phyloP scores from a whole-genome alignment of 2,888 invertebrate genomes.

The Pterostichus niger region DNA sequence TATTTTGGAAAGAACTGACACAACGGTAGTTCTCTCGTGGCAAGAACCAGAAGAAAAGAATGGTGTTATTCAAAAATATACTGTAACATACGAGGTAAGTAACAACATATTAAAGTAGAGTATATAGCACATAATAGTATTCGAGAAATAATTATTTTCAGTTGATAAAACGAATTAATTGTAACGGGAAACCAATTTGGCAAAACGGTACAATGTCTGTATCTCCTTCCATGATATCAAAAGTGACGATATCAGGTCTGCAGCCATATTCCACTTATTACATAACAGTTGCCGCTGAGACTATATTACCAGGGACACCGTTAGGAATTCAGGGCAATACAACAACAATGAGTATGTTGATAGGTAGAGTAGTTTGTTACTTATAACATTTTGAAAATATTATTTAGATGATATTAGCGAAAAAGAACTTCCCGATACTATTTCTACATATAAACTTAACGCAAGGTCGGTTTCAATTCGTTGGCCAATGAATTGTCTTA shows the following conservation, averaged over 20 bases:
- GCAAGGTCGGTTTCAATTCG: background rate
- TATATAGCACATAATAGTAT: no score
- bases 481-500: slow-evolving; percentile 42
- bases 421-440: slow-evolving; percentile 35
- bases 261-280: slow-evolving; percentile 20
- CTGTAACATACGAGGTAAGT: no score
- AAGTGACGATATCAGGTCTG: background rate
- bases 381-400: background rate
- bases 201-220: background rate
- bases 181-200: background rate
- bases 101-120: no score
- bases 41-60: no score
- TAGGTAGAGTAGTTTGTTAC: background rate
- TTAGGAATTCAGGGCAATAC: background rate
- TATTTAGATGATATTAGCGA: slow-evolving; percentile 15
- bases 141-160: background rate
- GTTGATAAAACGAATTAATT: slow-evolving; percentile 9
- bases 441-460: background rate
- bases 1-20: background rate
- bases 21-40: background rate
- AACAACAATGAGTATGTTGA: slow-evolving; percentile 6
- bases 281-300: slow-evolving; percentile 19
- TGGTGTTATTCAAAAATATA: no score
- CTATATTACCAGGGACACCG: slow-evolving; percentile 10
- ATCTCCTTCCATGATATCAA: background rate